phyloP scores from a whole-genome alignment of 2,113 vertebrate species.

The Ageneiosus marmoratus region DNA sequence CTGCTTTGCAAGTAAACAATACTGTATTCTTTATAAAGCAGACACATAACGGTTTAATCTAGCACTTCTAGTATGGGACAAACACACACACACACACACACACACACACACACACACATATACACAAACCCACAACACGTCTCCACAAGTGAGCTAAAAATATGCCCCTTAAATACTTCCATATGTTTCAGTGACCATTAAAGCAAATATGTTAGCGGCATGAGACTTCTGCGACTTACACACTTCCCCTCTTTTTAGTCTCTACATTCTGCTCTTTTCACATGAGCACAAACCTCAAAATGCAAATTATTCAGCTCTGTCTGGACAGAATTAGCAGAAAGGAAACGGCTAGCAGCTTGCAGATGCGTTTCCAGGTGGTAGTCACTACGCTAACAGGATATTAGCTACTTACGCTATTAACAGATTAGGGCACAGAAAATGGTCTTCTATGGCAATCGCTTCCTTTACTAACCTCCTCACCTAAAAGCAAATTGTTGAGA shows the following conservation, averaged over 20 bases:
- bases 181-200: conserved; percentile 55
- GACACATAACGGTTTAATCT: conserved; percentile 13
- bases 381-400: conserved; percentile 50
- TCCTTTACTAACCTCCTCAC: conserved; percentile 46
- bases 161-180: conserved; percentile 54
- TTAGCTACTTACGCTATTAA: conserved; percentile 58
- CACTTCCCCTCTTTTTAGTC: conserved; percentile 33
- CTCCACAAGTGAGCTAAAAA: conserved; percentile 55
- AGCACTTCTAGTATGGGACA: background rate
- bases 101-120: conserved; percentile 3
- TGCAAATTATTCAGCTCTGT: conserved; percentile 23
- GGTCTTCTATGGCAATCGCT: conserved; percentile 41
- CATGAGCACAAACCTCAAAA: conserved; percentile 27
- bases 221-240: conserved; percentile 37
- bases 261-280: conserved; percentile 25
- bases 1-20: background rate
- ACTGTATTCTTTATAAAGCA: conserved; percentile 16
- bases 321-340: conserved; percentile 29
- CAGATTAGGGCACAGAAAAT: conserved; percentile 52
- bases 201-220: conserved; percentile 52
- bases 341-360: conserved; percentile 44
- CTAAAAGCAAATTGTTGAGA: conserved; percentile 38
- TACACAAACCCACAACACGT: conserved; percentile 19
- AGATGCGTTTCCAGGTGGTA: conserved; percentile 51
- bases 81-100: conserved; percentile 12